These are phyloP conservation scores for Cheilinus undulatus DNA, from an alignment of 2,113 vertebrate genomes.

Conservation along the genomic window DNA sequence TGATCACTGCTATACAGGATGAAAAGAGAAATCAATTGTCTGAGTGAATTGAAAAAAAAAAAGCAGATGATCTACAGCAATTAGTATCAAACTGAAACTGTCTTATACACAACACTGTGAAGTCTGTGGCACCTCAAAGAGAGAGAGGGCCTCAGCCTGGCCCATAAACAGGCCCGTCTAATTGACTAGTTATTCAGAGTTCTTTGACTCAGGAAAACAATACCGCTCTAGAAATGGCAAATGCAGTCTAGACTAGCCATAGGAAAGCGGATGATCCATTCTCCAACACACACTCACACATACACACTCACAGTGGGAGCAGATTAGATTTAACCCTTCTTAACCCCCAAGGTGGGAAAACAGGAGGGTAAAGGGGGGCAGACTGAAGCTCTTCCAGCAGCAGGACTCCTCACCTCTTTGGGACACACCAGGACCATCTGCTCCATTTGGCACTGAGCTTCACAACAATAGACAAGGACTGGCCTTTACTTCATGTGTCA, in stretches of 20 bases:
- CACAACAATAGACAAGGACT: conserved; percentile 15
- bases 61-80: background rate
- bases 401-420: conserved; percentile 51
- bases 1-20: too few species aligned
- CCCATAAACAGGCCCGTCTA: background rate
- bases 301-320: conserved; percentile 41
- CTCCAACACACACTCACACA: background rate
- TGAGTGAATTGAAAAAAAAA: background rate
- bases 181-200: background rate
- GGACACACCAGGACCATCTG: conserved; percentile 69
- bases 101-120: background rate
- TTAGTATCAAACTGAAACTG: too few species aligned
- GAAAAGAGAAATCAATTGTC: too few species aligned
- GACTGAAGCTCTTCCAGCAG: conserved; percentile 48
- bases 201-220: conserved; percentile 19
- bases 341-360: conserved; percentile 64
- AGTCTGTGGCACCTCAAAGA: background rate
- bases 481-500: conserved; percentile 29
- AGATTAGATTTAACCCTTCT: conserved; percentile 74
- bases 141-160: background rate
- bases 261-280: conserved; percentile 39
- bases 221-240: conserved; percentile 13
- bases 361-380: background rate
- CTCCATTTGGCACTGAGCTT: conserved; percentile 47
- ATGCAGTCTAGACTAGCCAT: conserved; percentile 58